Conservation (phyloP, 2,113 vertebrate species). For the Crotalus helleri region DNA sequence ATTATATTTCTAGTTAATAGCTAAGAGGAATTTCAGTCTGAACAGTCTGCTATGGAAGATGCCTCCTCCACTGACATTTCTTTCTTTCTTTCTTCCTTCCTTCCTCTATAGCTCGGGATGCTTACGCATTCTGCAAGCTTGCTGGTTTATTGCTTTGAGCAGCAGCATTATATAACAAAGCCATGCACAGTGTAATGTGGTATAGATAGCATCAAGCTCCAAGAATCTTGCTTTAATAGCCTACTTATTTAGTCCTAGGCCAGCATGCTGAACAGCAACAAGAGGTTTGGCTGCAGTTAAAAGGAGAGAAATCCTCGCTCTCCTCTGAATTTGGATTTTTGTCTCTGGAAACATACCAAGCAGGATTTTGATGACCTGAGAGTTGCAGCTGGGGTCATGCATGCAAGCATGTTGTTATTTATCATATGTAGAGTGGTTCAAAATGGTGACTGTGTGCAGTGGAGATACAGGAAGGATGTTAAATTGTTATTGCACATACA, state of each 20-base stretch:
- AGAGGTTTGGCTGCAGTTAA: conserved; percentile 20
- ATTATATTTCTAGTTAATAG: not conserved
- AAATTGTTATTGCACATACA: conserved; percentile 4
- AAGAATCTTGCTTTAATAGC: conserved; percentile 1
- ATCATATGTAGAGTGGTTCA: conserved; percentile 2
- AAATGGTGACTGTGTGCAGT: conserved; percentile 7
- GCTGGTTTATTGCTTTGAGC: conserved; percentile 8
- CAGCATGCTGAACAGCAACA: not conserved
- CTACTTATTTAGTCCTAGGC: not conserved
- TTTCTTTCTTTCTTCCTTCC: not conserved
- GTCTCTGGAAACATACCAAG: not conserved
- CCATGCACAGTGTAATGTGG: not conserved
- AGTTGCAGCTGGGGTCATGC: not conserved
- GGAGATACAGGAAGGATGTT: not conserved
- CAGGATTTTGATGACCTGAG: not conserved
- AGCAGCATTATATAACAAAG: not conserved
- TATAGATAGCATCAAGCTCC: conserved; percentile 7
- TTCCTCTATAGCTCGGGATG: not conserved
- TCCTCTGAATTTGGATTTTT: not conserved
- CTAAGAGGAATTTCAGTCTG: not conserved
- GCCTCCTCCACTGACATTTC: not conserved
- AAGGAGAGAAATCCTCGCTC: not conserved
- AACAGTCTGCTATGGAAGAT: not conserved
- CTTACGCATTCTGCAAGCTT: not conserved
- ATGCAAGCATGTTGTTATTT: not conserved